Percentiles rank a stretch among this genome's conserved stretches.
Evolutionary conservation across 1,140 invertebrate species (phyloP).

Genomic region (Plectrocnemia conspersa): DNA sequence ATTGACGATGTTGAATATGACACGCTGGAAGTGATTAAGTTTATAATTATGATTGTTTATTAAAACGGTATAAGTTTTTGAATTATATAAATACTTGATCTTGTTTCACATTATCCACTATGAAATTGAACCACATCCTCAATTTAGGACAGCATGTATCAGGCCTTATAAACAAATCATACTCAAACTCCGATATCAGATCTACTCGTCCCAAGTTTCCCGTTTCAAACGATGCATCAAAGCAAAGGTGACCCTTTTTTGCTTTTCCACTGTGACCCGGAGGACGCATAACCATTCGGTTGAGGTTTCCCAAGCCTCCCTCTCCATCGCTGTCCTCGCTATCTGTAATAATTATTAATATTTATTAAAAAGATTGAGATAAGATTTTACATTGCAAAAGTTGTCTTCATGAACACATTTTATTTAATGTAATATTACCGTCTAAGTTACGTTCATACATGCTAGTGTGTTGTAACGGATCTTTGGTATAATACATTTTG

Average conservation of each 20-base stretch:
- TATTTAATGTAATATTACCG: slow-evolving; percentile 40
- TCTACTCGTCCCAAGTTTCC: slow-evolving; percentile 95
- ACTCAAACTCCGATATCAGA: slow-evolving; percentile 89
- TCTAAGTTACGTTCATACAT: slow-evolving; percentile 58
- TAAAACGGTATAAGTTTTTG: not conserved
- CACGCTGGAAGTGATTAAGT: slow-evolving; percentile 61
- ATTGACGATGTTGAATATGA: slow-evolving; percentile 97
- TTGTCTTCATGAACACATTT: slow-evolving; percentile 1
- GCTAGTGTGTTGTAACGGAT: slow-evolving; percentile 61
- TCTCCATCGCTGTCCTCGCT: slow-evolving; percentile 95
- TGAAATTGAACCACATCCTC: slow-evolving; percentile 97
- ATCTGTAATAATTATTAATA: slow-evolving; percentile 55
- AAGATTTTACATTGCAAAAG: not conserved
- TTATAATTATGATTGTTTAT: slow-evolving; percentile 1
- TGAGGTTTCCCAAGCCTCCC: slow-evolving; percentile 91
- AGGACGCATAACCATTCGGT: slow-evolving; percentile 84
- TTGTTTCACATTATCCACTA: slow-evolving; percentile 90
- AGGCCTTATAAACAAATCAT: slow-evolving; percentile 93
- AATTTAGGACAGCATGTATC: slow-evolving; percentile 93
- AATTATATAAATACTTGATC: slow-evolving; percentile 67
- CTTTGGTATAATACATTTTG: slow-evolving; percentile 39
- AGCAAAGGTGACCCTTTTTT: slow-evolving; percentile 90
- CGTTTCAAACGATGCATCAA: slow-evolving; percentile 96
- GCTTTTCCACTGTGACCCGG: slow-evolving; percentile 92
- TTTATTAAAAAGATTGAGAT: not conserved